These are phyloP conservation scores for Microcebus ravelobensis DNA, from an alignment of 2,113 vertebrate species.

Conservation along the genomic window DNA sequence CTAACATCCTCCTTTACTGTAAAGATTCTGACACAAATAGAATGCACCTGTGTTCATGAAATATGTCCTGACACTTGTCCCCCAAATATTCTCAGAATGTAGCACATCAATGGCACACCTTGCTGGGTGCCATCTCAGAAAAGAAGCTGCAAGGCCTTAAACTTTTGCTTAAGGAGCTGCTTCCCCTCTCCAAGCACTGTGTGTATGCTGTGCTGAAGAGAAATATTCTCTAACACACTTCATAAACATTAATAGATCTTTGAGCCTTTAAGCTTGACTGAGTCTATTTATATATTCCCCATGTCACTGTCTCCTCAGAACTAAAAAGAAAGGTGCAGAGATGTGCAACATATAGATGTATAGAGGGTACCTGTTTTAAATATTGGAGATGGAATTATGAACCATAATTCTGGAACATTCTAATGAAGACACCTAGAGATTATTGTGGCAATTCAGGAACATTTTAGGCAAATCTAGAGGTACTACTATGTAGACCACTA, in stretches of 20 bases:
- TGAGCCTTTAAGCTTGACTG: background rate
- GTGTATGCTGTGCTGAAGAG: conserved; percentile 48
- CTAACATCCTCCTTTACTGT: background rate
- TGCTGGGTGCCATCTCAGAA: conserved; percentile 14
- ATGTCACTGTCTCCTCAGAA: conserved; percentile 12
- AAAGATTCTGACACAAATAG: conserved; percentile 32
- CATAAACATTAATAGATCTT: conserved; percentile 25
- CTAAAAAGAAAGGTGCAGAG: conserved; percentile 10
- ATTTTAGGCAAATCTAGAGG: background rate
- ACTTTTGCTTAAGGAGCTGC: background rate
- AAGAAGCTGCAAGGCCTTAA: background rate
- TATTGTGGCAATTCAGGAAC: background rate
- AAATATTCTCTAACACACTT: conserved; percentile 25
- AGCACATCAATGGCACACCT: background rate
- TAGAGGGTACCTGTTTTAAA: conserved; percentile 60
- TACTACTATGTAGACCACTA: background rate
- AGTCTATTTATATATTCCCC: conserved; percentile 50
- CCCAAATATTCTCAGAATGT: conserved; percentile 42
- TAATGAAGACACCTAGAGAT: conserved; percentile 44
- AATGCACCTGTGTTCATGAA: conserved; percentile 55
- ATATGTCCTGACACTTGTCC: conserved; percentile 55
- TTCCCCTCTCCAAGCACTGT: background rate
- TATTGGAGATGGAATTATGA: conserved; percentile 18
- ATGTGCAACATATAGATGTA: background rate
- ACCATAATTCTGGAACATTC: background rate